Base-by-base conservation (phyloP, 2,888 invertebrate genomes). In the Drosophila antonietae region DNA sequence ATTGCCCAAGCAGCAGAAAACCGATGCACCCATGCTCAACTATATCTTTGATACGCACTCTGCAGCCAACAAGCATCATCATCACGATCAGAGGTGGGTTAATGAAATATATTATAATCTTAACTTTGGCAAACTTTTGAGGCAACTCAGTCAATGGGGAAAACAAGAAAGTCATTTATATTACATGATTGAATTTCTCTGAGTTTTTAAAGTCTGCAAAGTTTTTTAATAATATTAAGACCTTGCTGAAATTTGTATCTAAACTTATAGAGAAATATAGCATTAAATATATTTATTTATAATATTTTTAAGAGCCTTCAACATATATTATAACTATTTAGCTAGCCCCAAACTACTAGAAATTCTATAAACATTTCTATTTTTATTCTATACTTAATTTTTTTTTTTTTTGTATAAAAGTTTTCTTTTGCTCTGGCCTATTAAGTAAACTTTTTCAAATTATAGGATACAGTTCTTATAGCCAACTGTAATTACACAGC, bases 1-100 rank as follows among this genome's bases (percentile, higher is more conserved):
- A 84, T 65, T 94, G 92, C 49, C 92, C 75, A 93, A 93, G 74
- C 92, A 92, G 28, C 94, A 94, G 56, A 92, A 94, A 78, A 94
- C 94, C 2, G 95, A 95, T 86, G 95, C 95, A 0, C 95, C 95
- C 10, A 95, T 96, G 95, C 91, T 96, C 60, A 96, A 96, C 91
- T 95, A 96, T 83, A 96, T 96, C 76, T 96, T 96, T 89, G 96
- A 96, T 90, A 94, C 95, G 0, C 95, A 95, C 88, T 95, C 95
- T 10, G 94, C 95, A 49, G 94, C 94, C 78, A 95, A 95, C 91
- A 95, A 95, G 81, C 96, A 96, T 91, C 95, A 95, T 90, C 96
- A 96, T 89, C 94, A 94, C 80, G 93, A 94, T 94, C 93, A 80
- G 92, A 95, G 96, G 96, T 96, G 75, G 80, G 81, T 69, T 15